Percentiles rank a stretch among this genome's conserved stretches.
These are phyloP conservation scores for Palythoa grandis DNA, from an alignment of 92 coral and sea anemone genomes.

Conservation along the genomic window DNA sequence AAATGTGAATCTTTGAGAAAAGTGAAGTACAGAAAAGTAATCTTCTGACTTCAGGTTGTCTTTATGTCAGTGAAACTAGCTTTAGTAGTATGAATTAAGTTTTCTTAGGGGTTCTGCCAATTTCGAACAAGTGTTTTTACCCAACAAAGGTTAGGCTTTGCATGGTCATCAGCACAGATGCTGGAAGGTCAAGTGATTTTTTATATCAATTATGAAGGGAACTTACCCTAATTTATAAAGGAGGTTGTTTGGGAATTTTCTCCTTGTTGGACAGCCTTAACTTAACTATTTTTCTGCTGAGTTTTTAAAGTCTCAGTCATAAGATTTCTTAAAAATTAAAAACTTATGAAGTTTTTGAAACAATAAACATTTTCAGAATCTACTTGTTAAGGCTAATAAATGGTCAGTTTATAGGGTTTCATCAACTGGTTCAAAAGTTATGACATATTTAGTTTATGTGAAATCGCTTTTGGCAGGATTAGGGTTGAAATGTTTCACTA, in stretches of 20 bases:
- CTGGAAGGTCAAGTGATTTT: not conserved
- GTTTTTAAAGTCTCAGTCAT: too few species aligned
- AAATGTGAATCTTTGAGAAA: not conserved
- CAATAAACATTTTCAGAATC: too few species aligned
- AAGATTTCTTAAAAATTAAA: too few species aligned
- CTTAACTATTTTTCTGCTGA: too few species aligned
- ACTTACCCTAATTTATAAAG: not conserved
- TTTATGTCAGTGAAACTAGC: constrained; percentile 12
- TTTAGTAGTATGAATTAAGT: not conserved
- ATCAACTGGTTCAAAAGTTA: too few species aligned
- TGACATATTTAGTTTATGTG: too few species aligned
- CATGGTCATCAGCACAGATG: not conserved
- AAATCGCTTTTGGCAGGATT: too few species aligned
- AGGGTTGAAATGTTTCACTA: constrained; percentile 9
- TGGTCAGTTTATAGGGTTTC: too few species aligned
- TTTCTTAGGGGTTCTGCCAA: not conserved
- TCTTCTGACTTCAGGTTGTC: not conserved
- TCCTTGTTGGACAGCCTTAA: not conserved
- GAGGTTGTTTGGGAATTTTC: not conserved
- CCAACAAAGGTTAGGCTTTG: not conserved
- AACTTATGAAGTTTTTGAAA: too few species aligned
- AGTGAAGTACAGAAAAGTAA: not conserved
- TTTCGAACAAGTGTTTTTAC: not conserved
- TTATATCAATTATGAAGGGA: not conserved
- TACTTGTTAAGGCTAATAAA: too few species aligned